These are phyloP conservation scores for Parazoanthus swiftii DNA, from an alignment of 92 coral and sea anemone species.

Conservation along the genomic window DNA sequence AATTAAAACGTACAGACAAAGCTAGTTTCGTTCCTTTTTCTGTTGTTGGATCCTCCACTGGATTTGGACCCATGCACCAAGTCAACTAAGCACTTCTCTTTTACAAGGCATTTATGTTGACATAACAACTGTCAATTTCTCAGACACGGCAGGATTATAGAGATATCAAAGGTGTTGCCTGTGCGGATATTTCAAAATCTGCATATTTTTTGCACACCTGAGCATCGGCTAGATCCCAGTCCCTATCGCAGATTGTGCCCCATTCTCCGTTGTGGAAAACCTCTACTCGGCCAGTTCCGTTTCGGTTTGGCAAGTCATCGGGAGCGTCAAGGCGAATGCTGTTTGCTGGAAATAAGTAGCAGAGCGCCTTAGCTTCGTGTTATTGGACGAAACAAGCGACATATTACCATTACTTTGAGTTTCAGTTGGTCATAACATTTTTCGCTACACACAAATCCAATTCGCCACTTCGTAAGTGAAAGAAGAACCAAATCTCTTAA, in stretches of 20 bases:
- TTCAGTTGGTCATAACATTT: too few relatives aligned
- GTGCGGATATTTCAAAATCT: neutral
- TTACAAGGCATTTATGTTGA: too few relatives aligned
- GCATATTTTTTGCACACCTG: conserved; percentile 40
- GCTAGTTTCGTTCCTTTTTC: too few relatives aligned
- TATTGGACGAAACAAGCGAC: neutral
- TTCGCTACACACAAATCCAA: neutral
- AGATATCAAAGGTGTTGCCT: neutral
- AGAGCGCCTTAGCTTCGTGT: neutral
- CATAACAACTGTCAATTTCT: too few relatives aligned
- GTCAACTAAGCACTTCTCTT: too few relatives aligned
- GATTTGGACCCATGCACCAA: too few relatives aligned
- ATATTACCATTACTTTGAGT: neutral
- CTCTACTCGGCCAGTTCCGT: conserved; percentile 87
- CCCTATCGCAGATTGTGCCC: conserved; percentile 83
- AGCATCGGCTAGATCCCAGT: conserved; percentile 81
- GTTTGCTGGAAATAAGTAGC: conserved; percentile 50
- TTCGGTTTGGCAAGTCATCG: conserved; percentile 50
- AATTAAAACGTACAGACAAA: too few relatives aligned
- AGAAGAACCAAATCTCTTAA: too few relatives aligned
- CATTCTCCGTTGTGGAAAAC: conserved; percentile 70
- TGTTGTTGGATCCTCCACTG: too few relatives aligned
- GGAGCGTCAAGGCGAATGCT: conserved; percentile 68
- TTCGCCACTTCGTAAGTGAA: too few relatives aligned
- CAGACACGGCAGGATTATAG: too few relatives aligned